Evolutionary conservation across 1,140 invertebrate species (phyloP), one percentile per base, ranked within the genome.

Genomic region (Pinna nobilis): DNA sequence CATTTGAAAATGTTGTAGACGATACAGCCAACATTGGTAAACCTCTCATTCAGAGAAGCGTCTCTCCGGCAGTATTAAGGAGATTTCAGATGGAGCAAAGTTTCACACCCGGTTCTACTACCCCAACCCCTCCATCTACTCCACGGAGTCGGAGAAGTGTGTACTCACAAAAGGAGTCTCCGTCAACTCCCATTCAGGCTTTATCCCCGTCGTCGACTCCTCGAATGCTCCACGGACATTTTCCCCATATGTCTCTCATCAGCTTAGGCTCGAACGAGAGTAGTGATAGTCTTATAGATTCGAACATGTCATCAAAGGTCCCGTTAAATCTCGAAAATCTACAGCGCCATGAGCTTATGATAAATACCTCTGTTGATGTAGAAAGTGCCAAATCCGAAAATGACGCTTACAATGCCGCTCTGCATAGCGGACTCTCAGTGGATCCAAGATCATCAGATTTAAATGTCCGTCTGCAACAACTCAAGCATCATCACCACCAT

Each of bases 81-180:
- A 35, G 51, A 11, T 57, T 74, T 75, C 57, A 71, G 35, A 37
- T 51, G 32, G 20, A 77, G 63, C 37, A 53, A 11, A 47, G 49
- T 23, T 3, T 64, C 61, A 33, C 63, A 44, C n/a, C 50, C 41
- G 63, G 64, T 7, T 53, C 71, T 18, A 28, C 66, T 47, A 82
- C 82, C 7, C 82, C 82, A 11, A 82, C 78, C 0, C 80, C 82
- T 0, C 80, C 82, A 0, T 82, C 78, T 15, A 77, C 80, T 3
- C 82, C 82, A 0, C 73, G 76, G 20, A 82, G 78, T 67, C 59
- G 72, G 3, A 32, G 67, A 9, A 78, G 76, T 60, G 33, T 69
- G 5, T 20, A 70, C 11, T 69, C 74, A 35, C 51, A 74, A 18
- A 76, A 67, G 20, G 68, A 75, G 35, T 64, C 68, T 6, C 63